Percentiles rank a stretch among this genome's conserved stretches.
Conservation (phyloP, 2,797 vertebrate genomes). For the Centroberyx gerrardi region DNA sequence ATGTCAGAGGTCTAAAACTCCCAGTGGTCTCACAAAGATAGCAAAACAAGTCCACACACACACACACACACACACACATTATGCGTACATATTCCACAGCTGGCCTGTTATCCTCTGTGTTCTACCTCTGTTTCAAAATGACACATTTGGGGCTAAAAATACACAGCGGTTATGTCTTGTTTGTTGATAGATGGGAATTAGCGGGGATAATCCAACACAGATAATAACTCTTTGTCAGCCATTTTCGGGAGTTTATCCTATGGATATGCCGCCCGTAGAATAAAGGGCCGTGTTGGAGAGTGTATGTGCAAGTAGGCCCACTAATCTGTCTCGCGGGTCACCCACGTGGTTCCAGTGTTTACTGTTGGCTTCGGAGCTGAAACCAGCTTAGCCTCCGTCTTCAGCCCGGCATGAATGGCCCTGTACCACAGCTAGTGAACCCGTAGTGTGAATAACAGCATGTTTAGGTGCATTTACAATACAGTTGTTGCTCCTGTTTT, state of each 20-base stretch:
- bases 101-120: neutral
- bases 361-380: conserved; percentile 34
- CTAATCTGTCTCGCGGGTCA: conserved; percentile 55
- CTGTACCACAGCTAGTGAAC: conserved; percentile 2
- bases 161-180: conserved; percentile 14
- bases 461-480: neutral
- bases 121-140: conserved; percentile 15
- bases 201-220: conserved; percentile 47
- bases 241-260: conserved; percentile 20
- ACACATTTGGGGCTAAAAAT: conserved; percentile 47
- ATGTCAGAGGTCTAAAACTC: neutral
- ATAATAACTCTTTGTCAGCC: conserved; percentile 37
- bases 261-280: conserved; percentile 23
- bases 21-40: neutral
- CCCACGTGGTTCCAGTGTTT: conserved; percentile 48
- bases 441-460: conserved; percentile 11
- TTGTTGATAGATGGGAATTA: conserved; percentile 57
- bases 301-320: conserved; percentile 6
- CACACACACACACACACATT: neutral
- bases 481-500: neutral
- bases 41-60: neutral
- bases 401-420: conserved; percentile 6
- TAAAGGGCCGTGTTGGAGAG: neutral
- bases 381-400: conserved; percentile 21
- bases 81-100: conserved; percentile 3